Evolutionary conservation across 2,888 invertebrate genomes (phyloP).

Genomic region (Hydrotaea cyrtoneurina): DNA sequence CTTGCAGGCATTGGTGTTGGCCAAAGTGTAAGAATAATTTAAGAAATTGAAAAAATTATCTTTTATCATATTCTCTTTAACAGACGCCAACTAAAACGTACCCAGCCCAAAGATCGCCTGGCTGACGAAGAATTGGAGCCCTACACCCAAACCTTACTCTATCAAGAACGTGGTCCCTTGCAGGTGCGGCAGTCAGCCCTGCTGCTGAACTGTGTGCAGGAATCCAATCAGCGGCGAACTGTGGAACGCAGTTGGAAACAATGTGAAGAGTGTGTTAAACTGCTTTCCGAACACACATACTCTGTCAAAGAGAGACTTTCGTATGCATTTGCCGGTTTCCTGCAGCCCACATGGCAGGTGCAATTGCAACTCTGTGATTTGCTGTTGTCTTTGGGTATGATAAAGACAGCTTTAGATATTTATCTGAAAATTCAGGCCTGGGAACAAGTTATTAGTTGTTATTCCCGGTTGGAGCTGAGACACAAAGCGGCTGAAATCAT

Average conservation of each 20-base stretch:
- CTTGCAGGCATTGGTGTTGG: slow-evolving; percentile 90
- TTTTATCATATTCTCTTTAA: slow-evolving; percentile 67
- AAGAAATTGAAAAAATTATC: not conserved
- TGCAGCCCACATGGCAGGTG: slow-evolving; percentile 89
- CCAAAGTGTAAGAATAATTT: slow-evolving; percentile 85
- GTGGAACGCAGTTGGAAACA: slow-evolving; percentile 94
- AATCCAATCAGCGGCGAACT: slow-evolving; percentile 89
- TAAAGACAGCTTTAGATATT: slow-evolving; percentile 91
- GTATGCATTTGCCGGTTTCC: slow-evolving; percentile 86
- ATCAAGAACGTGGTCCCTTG: slow-evolving; percentile 88
- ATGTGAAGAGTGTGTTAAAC: slow-evolving; percentile 89
- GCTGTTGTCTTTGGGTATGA: slow-evolving; percentile 89
- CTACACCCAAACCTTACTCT: slow-evolving; percentile 85
- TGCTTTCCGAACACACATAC: slow-evolving; percentile 76
- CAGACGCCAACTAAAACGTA: slow-evolving; percentile 86
- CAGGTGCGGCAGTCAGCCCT: slow-evolving; percentile 88
- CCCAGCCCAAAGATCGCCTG: slow-evolving; percentile 90
- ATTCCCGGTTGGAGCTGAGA: slow-evolving; percentile 89
- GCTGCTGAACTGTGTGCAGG: slow-evolving; percentile 88
- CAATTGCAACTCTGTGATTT: slow-evolving; percentile 90
- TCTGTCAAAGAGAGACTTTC: slow-evolving; percentile 81
- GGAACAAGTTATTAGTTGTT: slow-evolving; percentile 96
- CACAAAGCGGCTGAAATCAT: slow-evolving; percentile 97
- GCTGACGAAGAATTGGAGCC: slow-evolving; percentile 91
- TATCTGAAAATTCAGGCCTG: slow-evolving; percentile 90